These are phyloP conservation scores for Argyresthia albistria DNA, from an alignment of 2,888 invertebrate species.

Conservation along the genomic window DNA sequence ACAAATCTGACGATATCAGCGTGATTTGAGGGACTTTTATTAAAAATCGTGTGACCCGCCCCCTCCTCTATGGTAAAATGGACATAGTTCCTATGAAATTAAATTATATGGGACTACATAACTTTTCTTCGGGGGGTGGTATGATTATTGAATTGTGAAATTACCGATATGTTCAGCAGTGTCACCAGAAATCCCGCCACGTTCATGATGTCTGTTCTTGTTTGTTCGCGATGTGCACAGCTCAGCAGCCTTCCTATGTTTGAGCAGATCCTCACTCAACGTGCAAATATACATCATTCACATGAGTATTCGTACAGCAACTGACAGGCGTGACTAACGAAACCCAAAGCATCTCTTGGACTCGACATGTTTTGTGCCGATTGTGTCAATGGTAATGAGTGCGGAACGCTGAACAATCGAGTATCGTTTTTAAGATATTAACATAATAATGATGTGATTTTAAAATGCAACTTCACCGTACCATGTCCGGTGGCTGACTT, in stretches of 20 bases:
- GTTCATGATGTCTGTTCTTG: conserved; percentile 18
- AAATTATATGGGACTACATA: too few species aligned
- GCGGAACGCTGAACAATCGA: conserved; percentile 15
- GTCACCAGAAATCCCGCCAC: conserved; percentile 26
- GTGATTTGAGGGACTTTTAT: too few species aligned
- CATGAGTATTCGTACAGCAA: conserved; percentile 18
- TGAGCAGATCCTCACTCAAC: conserved; percentile 9
- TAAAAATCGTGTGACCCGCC: too few species aligned
- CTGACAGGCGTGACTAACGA: conserved; percentile 25
- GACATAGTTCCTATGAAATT: too few species aligned
- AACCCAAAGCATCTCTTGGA: conserved; percentile 17
- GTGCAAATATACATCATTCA: conserved; percentile 22
- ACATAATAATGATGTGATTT: conserved; percentile 22
- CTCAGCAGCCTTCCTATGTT: conserved; percentile 12
- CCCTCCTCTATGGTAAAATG: too few species aligned
- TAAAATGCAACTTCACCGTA: too few species aligned
- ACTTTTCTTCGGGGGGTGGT: background rate
- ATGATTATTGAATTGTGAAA: background rate
- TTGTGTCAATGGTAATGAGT: conserved; percentile 29
- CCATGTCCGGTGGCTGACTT: too few species aligned
- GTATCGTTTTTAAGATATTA: conserved; percentile 15
- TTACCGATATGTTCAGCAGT: conserved; percentile 29
- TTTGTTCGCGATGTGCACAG: conserved; percentile 4
- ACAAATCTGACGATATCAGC: too few species aligned
- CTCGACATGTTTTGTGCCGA: conserved; percentile 21